A percentile compares a stretch with the other conserved stretches of the same genome.
Evolutionary conservation across 2,113 vertebrate genomes (phyloP).

Genomic region (Rhizomys pruinosus): DNA sequence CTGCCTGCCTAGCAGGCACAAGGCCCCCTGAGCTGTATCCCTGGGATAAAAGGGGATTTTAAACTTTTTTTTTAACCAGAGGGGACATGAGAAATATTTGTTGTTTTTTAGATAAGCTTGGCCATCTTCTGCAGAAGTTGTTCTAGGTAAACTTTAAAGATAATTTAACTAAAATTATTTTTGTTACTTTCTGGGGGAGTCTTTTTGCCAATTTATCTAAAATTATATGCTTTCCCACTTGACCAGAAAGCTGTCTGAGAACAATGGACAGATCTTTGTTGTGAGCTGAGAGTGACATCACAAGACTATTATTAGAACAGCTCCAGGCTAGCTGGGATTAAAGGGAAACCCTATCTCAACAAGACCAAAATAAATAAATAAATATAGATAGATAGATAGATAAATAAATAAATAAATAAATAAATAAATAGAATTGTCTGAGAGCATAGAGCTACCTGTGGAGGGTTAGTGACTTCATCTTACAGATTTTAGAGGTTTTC

Average conservation of each 20-base stretch:
- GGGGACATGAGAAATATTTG: background rate
- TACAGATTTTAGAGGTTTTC: background rate
- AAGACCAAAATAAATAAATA: too few relatives aligned
- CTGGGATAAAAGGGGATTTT: background rate
- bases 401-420: too few relatives aligned
- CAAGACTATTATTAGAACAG: background rate
- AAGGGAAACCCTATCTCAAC: too few relatives aligned
- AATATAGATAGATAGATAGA: too few relatives aligned
- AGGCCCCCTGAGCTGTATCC: background rate
- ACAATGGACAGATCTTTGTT: background rate
- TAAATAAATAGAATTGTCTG: too few relatives aligned
- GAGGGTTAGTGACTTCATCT: background rate
- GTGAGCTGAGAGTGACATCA: background rate
- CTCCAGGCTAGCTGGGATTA: too few relatives aligned
- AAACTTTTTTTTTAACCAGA: background rate
- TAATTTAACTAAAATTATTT: constrained; percentile 29
- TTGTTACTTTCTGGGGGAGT: constrained; percentile 9
- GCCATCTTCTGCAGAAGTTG: constrained; percentile 7
- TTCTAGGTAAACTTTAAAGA: constrained; percentile 9
- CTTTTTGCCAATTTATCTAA: background rate
- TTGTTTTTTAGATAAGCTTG: background rate
- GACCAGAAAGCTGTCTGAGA: background rate
- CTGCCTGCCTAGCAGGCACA: background rate
- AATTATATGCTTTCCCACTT: background rate
- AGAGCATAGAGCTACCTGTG: background rate